phyloP scores from a whole-genome alignment of 2,888 invertebrate species.

The Mimas tiliae region DNA sequence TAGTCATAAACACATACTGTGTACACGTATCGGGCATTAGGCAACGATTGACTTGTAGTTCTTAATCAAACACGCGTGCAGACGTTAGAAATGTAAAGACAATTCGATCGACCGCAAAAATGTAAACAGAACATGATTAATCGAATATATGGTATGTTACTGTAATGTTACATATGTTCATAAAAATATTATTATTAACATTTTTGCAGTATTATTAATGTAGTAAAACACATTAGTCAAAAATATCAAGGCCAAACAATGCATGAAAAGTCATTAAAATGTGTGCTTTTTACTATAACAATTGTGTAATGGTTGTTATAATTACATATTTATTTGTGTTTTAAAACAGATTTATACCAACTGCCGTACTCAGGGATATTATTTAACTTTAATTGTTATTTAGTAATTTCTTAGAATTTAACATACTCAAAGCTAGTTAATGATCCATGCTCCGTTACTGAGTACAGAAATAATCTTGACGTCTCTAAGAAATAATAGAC shows the following conservation, averaged over 20 bases:
- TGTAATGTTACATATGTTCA: conserved; percentile 10
- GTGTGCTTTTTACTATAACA: not conserved
- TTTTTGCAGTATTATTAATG: not conserved
- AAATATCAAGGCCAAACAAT: conserved; percentile 8
- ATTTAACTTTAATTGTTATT: too few species aligned
- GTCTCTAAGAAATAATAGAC: too few species aligned
- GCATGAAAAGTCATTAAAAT: conserved; percentile 5
- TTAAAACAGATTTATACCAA: not conserved
- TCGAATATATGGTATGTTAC: conserved; percentile 9
- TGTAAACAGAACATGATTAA: conserved; percentile 14
- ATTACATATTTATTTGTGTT: not conserved
- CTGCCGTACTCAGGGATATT: too few species aligned
- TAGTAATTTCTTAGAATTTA: too few species aligned
- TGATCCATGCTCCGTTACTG: too few species aligned
- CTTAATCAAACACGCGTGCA: conserved; percentile 4
- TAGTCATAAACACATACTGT: conserved; percentile 40
- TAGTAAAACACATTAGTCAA: conserved; percentile 1
- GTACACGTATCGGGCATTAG: conserved; percentile 31
- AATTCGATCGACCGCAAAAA: conserved; percentile 19
- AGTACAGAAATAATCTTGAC: too few species aligned
- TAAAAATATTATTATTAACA: conserved; percentile 23
- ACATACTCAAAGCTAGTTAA: too few species aligned
- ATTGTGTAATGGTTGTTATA: not conserved
- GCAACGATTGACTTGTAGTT: conserved; percentile 53
- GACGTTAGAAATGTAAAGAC: conserved; percentile 12